Evolutionary conservation across 2,113 vertebrate genomes (phyloP), one percentile per base, ranked within the genome.

Genomic region (Ceyx melanurus): DNA sequence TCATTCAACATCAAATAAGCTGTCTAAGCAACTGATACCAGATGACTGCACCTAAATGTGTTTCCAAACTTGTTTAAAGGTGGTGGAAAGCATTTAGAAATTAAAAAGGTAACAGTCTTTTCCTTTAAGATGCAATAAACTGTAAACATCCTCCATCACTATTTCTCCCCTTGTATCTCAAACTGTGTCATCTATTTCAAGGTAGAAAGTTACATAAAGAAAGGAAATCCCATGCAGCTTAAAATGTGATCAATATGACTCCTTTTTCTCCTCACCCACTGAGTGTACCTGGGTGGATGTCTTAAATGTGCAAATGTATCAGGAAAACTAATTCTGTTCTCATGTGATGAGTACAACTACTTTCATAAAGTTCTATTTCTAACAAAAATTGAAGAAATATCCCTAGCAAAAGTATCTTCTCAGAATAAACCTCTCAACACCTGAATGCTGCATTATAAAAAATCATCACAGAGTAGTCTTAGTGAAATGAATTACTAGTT

Each of bases 241-340:
- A 15, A 88, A 85, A 61, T 1, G 0, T 33, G 70, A 53, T 43
- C 4, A 0, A 13, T 6, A 14, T 0, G 0, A 75, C 48, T 77
- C 48, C 16, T 31, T 88, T 57, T 37, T 17, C 31, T 19, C 37
- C 56, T 80, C 37, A 8, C 60, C 51, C 5, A 78, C 26, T 6
- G 40, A 56, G 14, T 6, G 11, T 12, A 50, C 15, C n/a, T 60
- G 22, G 18, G 26, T 25, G 17, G 15, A 18, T 33, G 20, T 57
- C 53, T 43, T 84, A 72, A 45, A 87, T 42, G n/a, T 40, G 65
- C 43, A 75, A 58, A 46, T 15, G 2, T 43, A 31, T 28, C 35
- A 72, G 50, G 50, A 79, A 79, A 76, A 65, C 65, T 13, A 20
- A 85, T 68, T 53, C 35, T 72, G 13, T 53, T 87, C 61, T 56